Evolutionary conservation across 2,888 invertebrate species (phyloP), one percentile per base, ranked within the genome.

Genomic region (Hypena proboscidalis): DNA sequence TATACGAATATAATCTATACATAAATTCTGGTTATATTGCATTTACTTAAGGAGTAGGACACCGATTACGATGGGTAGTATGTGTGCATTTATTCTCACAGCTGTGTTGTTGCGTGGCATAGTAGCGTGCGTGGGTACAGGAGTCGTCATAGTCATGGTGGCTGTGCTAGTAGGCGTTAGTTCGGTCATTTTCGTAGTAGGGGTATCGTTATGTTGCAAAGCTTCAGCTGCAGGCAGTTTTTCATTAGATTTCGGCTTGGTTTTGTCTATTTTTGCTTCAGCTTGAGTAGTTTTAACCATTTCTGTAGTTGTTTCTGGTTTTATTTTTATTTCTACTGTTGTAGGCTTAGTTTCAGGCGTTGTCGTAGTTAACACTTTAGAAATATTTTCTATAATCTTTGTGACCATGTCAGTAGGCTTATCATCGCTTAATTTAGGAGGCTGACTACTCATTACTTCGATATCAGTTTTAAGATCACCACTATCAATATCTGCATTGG

Each of bases 201-300:
- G 69, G 31, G 63, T 79, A n/a, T 63, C 72, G 41, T 75, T 78
- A 55, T 85, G 80, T 50, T 84, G 85, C 4, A 85, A 52, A 4
- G 85, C 78, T 59, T 82, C 83, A 11, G 83, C 80, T 8, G 86
- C 74, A 1, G 85, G 85, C 25, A 79, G 38, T 30, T 69, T 61
- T 32, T 76, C 74, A 45, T 29, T 67, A 2, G 34, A 33, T 36
- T 57, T 58, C 4, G 44, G 11, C 17, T 43, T 48, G 2, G 40
- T 41, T 27, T 32, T 27, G 30, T 48, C 41, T 0, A 37, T 33
- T 29, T 51, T 55, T 2, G 25, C 7, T 27, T 42, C 54, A 10
- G 37, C 37, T 13, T 10, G 7, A 37, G 42, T 21, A 13, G 37
- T 6, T 34, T 47, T 53, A 25, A 38, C 30, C 23, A 39, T 53